Conservation (phyloP, 2,113 vertebrate genomes). For the Prietella phreatophila region DNA sequence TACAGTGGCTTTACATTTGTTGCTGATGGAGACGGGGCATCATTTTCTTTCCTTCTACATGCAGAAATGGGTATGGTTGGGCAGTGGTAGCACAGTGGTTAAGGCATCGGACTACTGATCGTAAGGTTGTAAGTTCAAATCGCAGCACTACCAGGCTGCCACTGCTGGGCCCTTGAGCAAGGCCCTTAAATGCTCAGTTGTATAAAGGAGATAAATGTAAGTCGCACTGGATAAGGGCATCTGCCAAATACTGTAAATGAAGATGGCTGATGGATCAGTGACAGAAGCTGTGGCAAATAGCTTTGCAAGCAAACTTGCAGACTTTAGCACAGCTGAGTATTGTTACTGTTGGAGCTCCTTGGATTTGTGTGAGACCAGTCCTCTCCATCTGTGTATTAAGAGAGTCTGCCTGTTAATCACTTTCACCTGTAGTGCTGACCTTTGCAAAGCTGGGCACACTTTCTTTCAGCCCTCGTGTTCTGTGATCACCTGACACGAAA, state of each 20-base stretch:
- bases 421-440: background rate
- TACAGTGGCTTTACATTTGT: background rate
- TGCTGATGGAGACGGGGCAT: background rate
- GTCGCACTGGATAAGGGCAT: too few relatives aligned
- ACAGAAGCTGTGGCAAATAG: background rate
- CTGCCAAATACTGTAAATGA: background rate
- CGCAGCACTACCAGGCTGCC: too few relatives aligned
- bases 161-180: too few relatives aligned
- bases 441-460: background rate
- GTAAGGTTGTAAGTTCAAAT: too few relatives aligned
- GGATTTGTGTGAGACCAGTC: background rate
- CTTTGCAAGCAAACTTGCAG: background rate
- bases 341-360: background rate
- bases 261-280: background rate
- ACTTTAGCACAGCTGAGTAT: background rate
- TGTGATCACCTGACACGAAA: constrained; percentile 12
- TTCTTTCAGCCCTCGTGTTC: background rate
- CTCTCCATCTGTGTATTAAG: background rate
- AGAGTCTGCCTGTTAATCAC: constrained; percentile 2
- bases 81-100: too few relatives aligned
- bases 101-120: too few relatives aligned
- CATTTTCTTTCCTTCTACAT: background rate
- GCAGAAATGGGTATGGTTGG: too few relatives aligned
- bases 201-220: too few relatives aligned
- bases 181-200: too few relatives aligned